Evolutionary conservation across 1,140 invertebrate species (phyloP).

Genomic region (Pogonomyrmex barbatus): DNA sequence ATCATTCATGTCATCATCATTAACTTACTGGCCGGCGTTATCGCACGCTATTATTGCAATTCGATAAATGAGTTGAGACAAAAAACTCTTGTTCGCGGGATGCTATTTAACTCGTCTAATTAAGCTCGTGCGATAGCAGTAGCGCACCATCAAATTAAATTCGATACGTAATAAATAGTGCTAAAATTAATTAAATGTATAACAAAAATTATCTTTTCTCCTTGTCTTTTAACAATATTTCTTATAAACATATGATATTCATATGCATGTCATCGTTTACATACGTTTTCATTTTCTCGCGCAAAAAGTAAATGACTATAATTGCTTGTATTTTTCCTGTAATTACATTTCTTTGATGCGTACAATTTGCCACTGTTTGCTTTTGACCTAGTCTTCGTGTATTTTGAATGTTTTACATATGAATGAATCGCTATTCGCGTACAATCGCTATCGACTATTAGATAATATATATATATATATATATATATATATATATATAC

Average conservation of each 20-base stretch:
- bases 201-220: not conserved
- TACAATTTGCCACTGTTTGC: not conserved
- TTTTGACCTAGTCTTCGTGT: not conserved
- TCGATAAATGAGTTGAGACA: not conserved
- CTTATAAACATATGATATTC: not conserved
- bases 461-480: constrained; percentile 17
- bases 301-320: not conserved
- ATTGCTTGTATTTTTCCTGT: not conserved
- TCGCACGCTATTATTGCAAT: constrained; percentile 4
- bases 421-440: constrained; percentile 24
- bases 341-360: not conserved
- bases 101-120: not conserved
- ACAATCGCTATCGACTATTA: constrained; percentile 24
- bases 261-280: not conserved
- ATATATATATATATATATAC: constrained; percentile 23
- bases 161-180: not conserved
- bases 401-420: constrained; percentile 39
- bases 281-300: not conserved
- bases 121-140: not conserved
- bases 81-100: not conserved
- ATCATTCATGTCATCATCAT: too few species aligned
- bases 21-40: constrained; percentile 45
- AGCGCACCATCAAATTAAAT: not conserved
- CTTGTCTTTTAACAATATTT: not conserved
- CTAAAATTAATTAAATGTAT: not conserved